Evolutionary conservation across 2,797 vertebrate species (phyloP), one percentile per base, ranked within the genome.

Genomic region (Schizothorax lantsangensis): DNA sequence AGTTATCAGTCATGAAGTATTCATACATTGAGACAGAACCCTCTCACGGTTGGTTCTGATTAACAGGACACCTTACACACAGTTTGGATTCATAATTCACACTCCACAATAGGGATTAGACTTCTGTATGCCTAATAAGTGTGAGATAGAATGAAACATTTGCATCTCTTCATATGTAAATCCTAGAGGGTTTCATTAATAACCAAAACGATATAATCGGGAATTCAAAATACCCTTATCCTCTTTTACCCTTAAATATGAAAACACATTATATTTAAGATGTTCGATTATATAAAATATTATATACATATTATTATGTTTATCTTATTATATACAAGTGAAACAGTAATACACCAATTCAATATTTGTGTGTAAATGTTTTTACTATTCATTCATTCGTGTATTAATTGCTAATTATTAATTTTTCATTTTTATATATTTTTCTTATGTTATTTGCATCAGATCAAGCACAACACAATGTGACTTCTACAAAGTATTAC

Each of bases 1-100:
- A 90, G 84, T 79, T 84, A 90, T 89, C 87, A 75, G 85, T 88
- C 84, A 89, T 88, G 77, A 91, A 90, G 86, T 89, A 88, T 83
- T 91, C 79, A 90, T 79, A 75, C 79, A 89, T 88, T 57, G 87
- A 84, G 90, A 91, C 87, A 81, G 74, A 88, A 88, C 47, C 82
- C 79, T 84, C 69, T 79, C 43, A 72, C 68, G 40, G 59, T 49
- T 69, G 52, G 30, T 45, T 57, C 52, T 78, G 79, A 82, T 85
- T 52, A 66, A 38, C 80, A 66, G 26, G 80, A 81, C 17, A 85
- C 43, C 30, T 71, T 77, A 40, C 45, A 21, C 66, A 84, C n/a
- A 40, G 33, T 54, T 81, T 49, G 47, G 71, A 86, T 88, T 89
- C 71, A 79, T 81, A 81, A 86, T 62, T 83, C 62, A 43, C 52